A percentile compares a stretch with the other conserved stretches of the same genome.
These are phyloP conservation scores for Spilosoma lubricipeda DNA, from an alignment of 2,888 invertebrate genomes.

Conservation along the genomic window DNA sequence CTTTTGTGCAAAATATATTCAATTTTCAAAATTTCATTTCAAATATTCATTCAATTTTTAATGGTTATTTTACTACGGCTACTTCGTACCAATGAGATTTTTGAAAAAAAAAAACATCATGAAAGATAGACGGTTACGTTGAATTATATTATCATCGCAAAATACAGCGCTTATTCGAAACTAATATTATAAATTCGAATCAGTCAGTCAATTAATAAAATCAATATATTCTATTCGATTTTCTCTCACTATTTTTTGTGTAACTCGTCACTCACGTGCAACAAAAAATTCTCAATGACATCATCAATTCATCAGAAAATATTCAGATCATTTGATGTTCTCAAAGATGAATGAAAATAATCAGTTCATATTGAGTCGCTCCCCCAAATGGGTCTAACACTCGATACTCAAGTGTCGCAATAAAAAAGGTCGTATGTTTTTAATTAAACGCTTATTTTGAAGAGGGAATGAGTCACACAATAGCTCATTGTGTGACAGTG, in stretches of 20 bases:
- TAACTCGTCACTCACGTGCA: conserved; percentile 28
- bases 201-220: not conserved
- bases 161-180: not conserved
- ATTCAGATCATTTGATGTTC: conserved; percentile 59
- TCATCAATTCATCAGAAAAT: conserved; percentile 63
- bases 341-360: conserved; percentile 63
- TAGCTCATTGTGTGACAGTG: conserved; percentile 65
- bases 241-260: conserved; percentile 25
- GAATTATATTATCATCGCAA: not conserved
- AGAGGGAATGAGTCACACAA: conserved; percentile 65
- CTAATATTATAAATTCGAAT: not conserved
- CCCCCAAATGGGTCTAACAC: conserved; percentile 47
- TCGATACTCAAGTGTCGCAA: conserved; percentile 51
- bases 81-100: too few relatives aligned
- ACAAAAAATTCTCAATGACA: conserved; percentile 37
- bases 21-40: too few relatives aligned
- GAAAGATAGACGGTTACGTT: too few relatives aligned
- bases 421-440: conserved; percentile 62
- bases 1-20: too few relatives aligned
- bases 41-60: too few relatives aligned
- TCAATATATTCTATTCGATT: not conserved
- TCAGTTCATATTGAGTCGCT: conserved; percentile 59
- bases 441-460: conserved; percentile 70
- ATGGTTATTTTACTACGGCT: too few relatives aligned
- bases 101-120: too few relatives aligned